Base-by-base conservation (phyloP, 2,113 vertebrate genomes). In the Cathartes aura region DNA sequence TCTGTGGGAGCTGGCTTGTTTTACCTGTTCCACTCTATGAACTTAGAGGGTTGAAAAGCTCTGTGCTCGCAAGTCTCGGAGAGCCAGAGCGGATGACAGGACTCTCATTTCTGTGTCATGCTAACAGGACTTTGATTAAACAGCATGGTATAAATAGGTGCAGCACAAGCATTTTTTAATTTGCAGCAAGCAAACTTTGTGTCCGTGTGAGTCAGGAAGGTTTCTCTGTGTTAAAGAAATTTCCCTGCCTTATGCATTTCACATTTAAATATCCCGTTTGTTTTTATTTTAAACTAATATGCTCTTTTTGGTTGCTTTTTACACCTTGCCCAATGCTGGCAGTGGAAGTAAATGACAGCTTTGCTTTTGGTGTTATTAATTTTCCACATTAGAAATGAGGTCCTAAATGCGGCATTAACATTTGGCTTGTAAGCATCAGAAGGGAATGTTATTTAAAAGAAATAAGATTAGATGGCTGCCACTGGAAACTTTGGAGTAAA, bases 311-410 rank as follows among this genome's bases (percentile, higher is more conserved):
- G 10, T 87, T 72, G 75, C 82, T 75, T 88, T 89, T 91, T 87
- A 50, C 45, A 82, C 68, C 73, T 84, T 91, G 42, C 67, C 50
- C 52, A 10, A 2, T 70, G 55, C 67, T 86, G 81, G 60, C 14
- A 18, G 48, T 64, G 55, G 72, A 97, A 95, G 47, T 48, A 84
- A 71, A 94, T 47, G 36, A 32, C 36, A 63, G 17, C 19, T 91
- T 92, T 90, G 36, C 81, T 89, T 95, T 90, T 91, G 78, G 34
- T 26, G 24, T 23, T 87, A 79, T 70, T 87, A 72, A 84, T 96
- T 95, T 95, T 91, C 52, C 45, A 38, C 27, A 3, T 84, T 85
- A 72, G 73, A 92, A 85, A 82, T 55, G 20, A 50, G 21, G 50
- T 84, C 84, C 42, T 90, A 91, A 79, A 89, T 75, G 73, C 91